phyloP scores from a whole-genome alignment of 2,797 vertebrate species.

The Aeoliscus strigatus region DNA sequence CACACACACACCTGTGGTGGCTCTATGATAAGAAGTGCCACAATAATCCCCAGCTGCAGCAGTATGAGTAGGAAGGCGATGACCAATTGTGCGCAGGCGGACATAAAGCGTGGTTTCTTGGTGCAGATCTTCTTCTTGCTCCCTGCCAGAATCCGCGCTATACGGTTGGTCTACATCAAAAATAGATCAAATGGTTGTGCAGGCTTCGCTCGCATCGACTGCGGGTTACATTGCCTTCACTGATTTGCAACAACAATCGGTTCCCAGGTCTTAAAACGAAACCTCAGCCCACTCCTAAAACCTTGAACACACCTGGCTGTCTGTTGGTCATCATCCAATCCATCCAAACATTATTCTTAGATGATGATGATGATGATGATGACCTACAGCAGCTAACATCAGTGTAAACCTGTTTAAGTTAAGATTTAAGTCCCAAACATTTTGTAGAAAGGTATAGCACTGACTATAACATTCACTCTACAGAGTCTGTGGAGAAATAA shows the following conservation, averaged over 20 bases:
- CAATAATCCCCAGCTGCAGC: conserved; percentile 93
- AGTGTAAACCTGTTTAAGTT: too few relatives aligned
- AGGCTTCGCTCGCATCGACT: conserved; percentile 25
- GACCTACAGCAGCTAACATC: too few relatives aligned
- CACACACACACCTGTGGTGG: conserved; percentile 82
- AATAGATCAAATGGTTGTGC: conserved; percentile 52
- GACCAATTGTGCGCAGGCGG: conserved; percentile 94
- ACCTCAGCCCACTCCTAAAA: conserved; percentile 42
- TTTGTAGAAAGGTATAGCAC: too few relatives aligned
- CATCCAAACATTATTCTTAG: conserved; percentile 16
- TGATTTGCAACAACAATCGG: conserved; percentile 49
- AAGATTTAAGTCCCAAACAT: too few relatives aligned
- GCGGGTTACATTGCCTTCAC: conserved; percentile 11
- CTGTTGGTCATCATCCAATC: conserved; percentile 23
- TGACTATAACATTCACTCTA: too few relatives aligned
- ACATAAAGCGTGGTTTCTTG: conserved; percentile 99
- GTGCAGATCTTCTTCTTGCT: conserved; percentile 99
- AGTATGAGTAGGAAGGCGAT: conserved; percentile 95
- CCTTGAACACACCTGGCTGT: conserved; percentile 15
- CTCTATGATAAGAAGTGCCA: conserved; percentile 95
- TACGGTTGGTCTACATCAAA: conserved; percentile 78
- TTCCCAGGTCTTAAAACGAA: conserved; percentile 37
- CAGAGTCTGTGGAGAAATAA: too few relatives aligned
- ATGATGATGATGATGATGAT: too few relatives aligned
- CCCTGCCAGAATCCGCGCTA: conserved; percentile 96